These are phyloP conservation scores for Desoria tigrina DNA, from an alignment of 2,888 invertebrate genomes.

Conservation along the genomic window DNA sequence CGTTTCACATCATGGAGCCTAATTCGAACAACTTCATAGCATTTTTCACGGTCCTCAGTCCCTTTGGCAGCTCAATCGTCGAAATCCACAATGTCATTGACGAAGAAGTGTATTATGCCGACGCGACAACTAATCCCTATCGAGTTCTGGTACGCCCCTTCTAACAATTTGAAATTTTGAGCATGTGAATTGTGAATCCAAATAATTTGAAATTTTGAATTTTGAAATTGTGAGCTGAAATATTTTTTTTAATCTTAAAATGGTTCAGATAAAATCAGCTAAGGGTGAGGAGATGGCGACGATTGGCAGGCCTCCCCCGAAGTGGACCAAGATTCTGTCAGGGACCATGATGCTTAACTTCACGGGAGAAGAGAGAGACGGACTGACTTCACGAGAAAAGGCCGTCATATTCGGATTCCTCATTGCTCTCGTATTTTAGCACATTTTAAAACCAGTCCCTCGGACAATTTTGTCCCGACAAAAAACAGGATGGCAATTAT, in stretches of 20 bases:
- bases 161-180: not conserved
- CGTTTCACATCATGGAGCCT: constrained; percentile 40
- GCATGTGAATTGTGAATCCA: not conserved
- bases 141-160: constrained; percentile 23
- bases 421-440: constrained; percentile 24
- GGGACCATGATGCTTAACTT: constrained; percentile 35
- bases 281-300: constrained; percentile 33
- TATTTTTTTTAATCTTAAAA: too few species aligned
- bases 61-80: constrained; percentile 18
- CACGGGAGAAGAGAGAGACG: constrained; percentile 34
- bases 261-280: constrained; percentile 28
- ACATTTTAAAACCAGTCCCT: too few species aligned
- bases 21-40: constrained; percentile 33
- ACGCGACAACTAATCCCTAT: constrained; percentile 4
- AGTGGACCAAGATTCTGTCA: constrained; percentile 35
- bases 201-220: too few species aligned
- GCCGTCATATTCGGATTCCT: constrained; percentile 36
- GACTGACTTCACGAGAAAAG: constrained; percentile 32
- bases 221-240: too few species aligned
- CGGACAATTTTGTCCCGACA: not conserved
- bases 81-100: constrained; percentile 39
- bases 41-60: constrained; percentile 29
- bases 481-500: not conserved
- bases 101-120: constrained; percentile 31
- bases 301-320: constrained; percentile 31